Evolutionary conservation across 2,797 vertebrate genomes (phyloP).

Genomic region (Smutsia temminckii): DNA sequence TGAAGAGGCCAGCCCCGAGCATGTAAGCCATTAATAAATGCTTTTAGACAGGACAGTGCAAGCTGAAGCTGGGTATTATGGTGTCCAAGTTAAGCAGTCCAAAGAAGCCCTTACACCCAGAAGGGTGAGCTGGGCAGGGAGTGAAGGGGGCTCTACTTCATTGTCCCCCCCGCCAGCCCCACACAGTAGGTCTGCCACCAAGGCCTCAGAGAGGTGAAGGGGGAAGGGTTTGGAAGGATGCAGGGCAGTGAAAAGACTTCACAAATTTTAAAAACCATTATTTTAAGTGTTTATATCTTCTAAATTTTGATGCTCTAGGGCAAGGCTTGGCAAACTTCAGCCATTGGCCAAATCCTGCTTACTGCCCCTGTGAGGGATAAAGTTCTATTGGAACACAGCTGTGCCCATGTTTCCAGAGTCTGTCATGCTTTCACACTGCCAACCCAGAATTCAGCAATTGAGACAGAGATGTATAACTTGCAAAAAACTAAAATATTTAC

Average conservation of each 20-base stretch:
- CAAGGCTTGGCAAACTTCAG: not conserved
- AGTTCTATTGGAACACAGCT: not conserved
- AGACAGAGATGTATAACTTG: not conserved
- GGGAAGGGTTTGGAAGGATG: not conserved
- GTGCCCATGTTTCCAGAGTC: not conserved
- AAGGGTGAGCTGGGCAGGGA: not conserved
- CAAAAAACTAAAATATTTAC: not conserved
- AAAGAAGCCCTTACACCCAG: not conserved
- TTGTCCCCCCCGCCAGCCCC: not conserved
- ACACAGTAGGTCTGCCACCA: not conserved
- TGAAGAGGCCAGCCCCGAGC: not conserved
- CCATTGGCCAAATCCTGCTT: not conserved
- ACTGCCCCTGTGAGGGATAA: not conserved
- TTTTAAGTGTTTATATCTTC: not conserved
- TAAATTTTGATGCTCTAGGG: not conserved
- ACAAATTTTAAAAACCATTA: not conserved
- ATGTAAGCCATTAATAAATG: not conserved
- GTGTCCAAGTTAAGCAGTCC: not conserved
- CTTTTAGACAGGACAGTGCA: not conserved
- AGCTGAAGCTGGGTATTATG: not conserved
- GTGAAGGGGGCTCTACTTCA: not conserved
- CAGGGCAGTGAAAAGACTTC: not conserved
- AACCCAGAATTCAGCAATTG: not conserved
- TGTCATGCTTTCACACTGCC: not conserved
- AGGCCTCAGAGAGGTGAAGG: not conserved